Conservation (phyloP, 2,797 vertebrate genomes). For the Hemibagrus guttatus region DNA sequence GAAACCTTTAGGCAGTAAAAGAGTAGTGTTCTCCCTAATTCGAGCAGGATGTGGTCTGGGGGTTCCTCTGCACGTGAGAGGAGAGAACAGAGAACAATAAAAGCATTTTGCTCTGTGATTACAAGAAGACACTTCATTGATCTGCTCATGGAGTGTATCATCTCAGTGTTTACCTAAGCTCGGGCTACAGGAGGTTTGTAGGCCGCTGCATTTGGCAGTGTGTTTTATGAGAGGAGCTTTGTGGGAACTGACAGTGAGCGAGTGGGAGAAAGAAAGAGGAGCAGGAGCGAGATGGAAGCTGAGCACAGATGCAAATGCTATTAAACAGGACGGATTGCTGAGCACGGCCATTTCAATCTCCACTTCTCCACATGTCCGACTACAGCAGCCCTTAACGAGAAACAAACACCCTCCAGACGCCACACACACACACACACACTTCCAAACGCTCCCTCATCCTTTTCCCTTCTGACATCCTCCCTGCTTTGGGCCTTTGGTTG, state of each 20-base stretch:
- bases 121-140: conserved; percentile 26
- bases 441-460: background rate
- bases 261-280: conserved; percentile 37
- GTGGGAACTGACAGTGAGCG: conserved; percentile 12
- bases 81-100: conserved; percentile 24
- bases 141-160: conserved; percentile 24
- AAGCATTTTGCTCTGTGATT: conserved; percentile 24
- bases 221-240: conserved; percentile 41
- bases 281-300: conserved; percentile 45
- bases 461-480: conserved; percentile 16
- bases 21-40: conserved; percentile 17
- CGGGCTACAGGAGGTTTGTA: conserved; percentile 31
- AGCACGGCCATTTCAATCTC: conserved; percentile 59
- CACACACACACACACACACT: conserved; percentile 18
- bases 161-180: conserved; percentile 24
- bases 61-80: background rate
- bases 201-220: conserved; percentile 28
- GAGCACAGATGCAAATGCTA: conserved; percentile 65
- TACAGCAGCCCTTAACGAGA: conserved; percentile 40
- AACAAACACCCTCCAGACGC: conserved; percentile 33
- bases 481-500: conserved; percentile 16
- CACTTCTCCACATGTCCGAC: conserved; percentile 55
- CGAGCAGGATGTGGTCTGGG: conserved; percentile 12
- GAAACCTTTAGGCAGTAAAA: background rate
- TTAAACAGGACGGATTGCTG: conserved; percentile 63